Base-by-base conservation (phyloP, 2,797 vertebrate genomes). In the Pseudomugil tenellus region DNA sequence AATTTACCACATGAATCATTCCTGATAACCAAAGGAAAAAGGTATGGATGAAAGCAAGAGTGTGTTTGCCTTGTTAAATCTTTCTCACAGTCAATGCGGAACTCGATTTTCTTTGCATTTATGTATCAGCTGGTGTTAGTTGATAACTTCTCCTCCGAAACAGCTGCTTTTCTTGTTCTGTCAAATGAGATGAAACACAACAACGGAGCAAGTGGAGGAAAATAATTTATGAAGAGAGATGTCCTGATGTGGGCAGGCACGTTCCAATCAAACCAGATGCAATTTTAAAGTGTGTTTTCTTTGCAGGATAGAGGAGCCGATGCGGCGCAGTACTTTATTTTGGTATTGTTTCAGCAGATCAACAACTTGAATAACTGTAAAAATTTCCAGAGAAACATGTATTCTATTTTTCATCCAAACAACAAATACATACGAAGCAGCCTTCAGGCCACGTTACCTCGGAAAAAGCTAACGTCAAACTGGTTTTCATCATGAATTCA, bases 1-100 rank as follows among this genome's bases (percentile, higher is more conserved):
- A 84, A 76, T 84, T 82, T 85, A 87, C 79, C 84, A 76, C 76
- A 77, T 3, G 37, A 76, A 75, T 77, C 35, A 46, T 48, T 58
- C 34, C 70, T 69, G 73, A 81, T 80, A 82, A 84, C 72, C 71
- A 61, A 57, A 65, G 72, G 34, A 57, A 65, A 65, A 68, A 34
- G 17, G 48, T 69, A 65, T 31, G 49, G 43, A 72, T 31, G 54
- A 70, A 85, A 86, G 84, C 74, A 77, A 67, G 49, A 71, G 70
- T 58, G 28, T 23, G 17, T 69, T 81, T 63, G n/a, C 76, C 63
- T 70, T 68, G 76, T 86, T 81, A 77, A 71, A 79, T 58, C 58
- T 74, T 72, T 48, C 19, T 35, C 49, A 37, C 62, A 71, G 67
- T 69, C 69, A 25, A 53, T 25, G 34, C 48, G 58, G 37, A 74